Base-by-base conservation (phyloP, 2,888 invertebrate genomes). In the Caenorhabditis auriculariae region DNA sequence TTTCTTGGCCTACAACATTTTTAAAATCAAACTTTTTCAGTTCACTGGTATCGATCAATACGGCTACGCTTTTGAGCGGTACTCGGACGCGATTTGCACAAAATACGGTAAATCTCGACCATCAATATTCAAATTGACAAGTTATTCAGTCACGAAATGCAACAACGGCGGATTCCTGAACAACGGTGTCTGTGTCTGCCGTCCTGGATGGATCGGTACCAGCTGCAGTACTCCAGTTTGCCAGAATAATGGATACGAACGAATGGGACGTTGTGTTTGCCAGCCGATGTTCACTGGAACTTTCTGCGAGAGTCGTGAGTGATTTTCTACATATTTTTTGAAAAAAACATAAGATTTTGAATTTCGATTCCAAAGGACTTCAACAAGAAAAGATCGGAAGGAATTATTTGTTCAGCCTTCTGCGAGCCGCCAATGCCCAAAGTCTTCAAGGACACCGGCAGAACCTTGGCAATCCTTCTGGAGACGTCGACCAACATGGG, bases 11-110 rank as follows among this genome's bases (percentile, higher is more conserved):
- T 3, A 17, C 23, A 39, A 45, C 19, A 9, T 27, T 17, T 48
- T 19, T 17, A 48, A 35, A 12, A 12, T 21, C 7, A 6, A 19
- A 28, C 28, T 29, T 4, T 45, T 64, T 50, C 43, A 66, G 60
- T 76, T 74, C 59, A 59, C 71, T 35, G 76, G 76, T 43, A 64
- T 76, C 23, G 76, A 76, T 56, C 76, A 75, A 49, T 73, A 64
- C 51, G 76, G 76, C n/a, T 71, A 69, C 54, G 54, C 75, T 9
- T 76, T 76, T 50, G 72, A 76, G 45, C 61, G 76, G 26, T 69
- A 66, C 26, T 38, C 58, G 3, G 63, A 66, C 35, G 48, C 75
- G 2, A 47, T 63, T 9, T 76, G 76, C 59, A 54, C 60, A 23
- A 71, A 60, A 44, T 41, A 48, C 29, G 44, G 65, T 65, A 47